These are phyloP conservation scores for Ceyx margarethae DNA, from an alignment of 2,113 vertebrate genomes.

Conservation along the genomic window DNA sequence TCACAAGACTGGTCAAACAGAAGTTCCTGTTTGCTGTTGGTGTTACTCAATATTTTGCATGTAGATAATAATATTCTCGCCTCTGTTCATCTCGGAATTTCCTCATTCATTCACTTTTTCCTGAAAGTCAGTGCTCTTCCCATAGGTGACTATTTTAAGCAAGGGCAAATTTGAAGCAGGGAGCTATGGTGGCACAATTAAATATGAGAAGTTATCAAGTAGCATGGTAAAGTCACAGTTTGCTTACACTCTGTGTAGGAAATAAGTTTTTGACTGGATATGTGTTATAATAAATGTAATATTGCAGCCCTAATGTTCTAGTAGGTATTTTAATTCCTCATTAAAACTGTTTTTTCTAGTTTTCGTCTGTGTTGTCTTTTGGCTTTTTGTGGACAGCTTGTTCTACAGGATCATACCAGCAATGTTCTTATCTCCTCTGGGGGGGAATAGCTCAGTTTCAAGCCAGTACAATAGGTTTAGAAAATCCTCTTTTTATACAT, in stretches of 20 bases:
- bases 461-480: conserved; percentile 21
- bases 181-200: not conserved
- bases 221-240: not conserved
- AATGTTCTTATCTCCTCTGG: not conserved
- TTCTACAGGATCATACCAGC: not conserved
- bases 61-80: not conserved
- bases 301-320: not conserved
- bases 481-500: conserved; percentile 44
- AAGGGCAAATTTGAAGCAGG: not conserved
- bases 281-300: not conserved
- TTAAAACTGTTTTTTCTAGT: not conserved
- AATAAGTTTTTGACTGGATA: not conserved
- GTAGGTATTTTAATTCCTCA: not conserved
- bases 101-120: not conserved
- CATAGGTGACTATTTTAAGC: not conserved
- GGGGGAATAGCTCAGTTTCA: not conserved
- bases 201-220: not conserved
- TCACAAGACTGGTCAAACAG: conserved; percentile 8
- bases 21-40: not conserved
- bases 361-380: not conserved
- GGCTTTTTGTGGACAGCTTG: not conserved
- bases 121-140: not conserved
- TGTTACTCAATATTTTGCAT: not conserved
- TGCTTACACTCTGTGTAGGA: not conserved
- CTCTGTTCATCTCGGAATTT: not conserved